Percentiles rank a stretch among this genome's conserved stretches.
Conservation (phyloP, 2,113 vertebrate genomes). For the Nipponia nippon region DNA sequence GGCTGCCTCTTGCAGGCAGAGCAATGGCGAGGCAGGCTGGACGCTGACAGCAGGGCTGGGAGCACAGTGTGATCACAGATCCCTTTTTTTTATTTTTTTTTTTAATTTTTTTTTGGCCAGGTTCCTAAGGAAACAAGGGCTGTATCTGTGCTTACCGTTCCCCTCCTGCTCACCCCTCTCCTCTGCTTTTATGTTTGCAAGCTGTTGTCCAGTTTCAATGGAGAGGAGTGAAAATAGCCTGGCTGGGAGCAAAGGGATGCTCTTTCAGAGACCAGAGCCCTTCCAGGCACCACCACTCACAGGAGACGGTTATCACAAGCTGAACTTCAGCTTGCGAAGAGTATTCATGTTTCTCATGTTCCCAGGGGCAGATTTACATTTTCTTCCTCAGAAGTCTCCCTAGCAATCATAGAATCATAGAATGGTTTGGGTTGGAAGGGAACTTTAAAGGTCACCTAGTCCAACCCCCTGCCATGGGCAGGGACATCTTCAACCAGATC, state of each 20-base stretch:
- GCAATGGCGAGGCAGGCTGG: neutral
- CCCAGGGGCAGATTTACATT: neutral
- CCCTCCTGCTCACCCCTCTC: neutral
- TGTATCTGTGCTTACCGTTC: neutral
- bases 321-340: neutral
- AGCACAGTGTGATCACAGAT: neutral
- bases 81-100: neutral
- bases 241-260: neutral
- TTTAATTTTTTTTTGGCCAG: neutral
- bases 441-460: neutral
- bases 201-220: neutral
- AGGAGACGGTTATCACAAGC: neutral
- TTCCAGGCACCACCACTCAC: neutral
- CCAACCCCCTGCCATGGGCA: accelerated
- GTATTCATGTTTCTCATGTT: neutral
- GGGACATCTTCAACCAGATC: neutral
- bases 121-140: neutral
- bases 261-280: neutral
- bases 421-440: neutral
- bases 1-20: neutral
- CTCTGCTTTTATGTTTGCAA: neutral
- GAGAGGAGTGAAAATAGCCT: neutral
- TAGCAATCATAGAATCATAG: neutral
- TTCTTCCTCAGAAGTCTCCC: neutral
- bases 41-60: neutral